These are phyloP conservation scores for Mellivora capensis DNA, from an alignment of 2,113 vertebrate species.

Conservation along the genomic window DNA sequence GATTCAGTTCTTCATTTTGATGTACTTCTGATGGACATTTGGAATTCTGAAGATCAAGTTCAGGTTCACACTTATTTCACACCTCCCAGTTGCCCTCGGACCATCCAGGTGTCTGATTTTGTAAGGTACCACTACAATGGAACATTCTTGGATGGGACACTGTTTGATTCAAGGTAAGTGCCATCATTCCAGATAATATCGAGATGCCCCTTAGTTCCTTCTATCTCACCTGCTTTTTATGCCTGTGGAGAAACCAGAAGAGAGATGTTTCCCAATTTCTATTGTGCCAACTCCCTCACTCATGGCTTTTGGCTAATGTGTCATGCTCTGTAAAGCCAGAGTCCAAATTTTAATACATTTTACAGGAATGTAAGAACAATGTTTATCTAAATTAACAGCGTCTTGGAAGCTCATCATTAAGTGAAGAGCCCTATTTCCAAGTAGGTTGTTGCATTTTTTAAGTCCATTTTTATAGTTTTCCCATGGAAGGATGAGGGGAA, in stretches of 20 bases:
- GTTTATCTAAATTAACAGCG: background rate
- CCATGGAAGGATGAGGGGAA: background rate
- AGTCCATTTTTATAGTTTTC: background rate
- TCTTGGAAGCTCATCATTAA: background rate
- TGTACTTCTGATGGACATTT: slow-evolving; percentile 94
- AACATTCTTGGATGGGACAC: slow-evolving; percentile 94
- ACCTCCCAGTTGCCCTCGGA: slow-evolving; percentile 87
- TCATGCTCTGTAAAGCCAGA: background rate
- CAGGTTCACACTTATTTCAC: slow-evolving; percentile 90
- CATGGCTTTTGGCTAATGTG: background rate
- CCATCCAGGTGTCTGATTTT: slow-evolving; percentile 95
- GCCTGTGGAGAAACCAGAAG: background rate
- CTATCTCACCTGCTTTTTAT: background rate
- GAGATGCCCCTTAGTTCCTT: background rate
- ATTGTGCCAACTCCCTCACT: background rate
- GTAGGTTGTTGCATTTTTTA: background rate
- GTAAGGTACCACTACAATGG: slow-evolving; percentile 98
- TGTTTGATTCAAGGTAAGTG: slow-evolving; percentile 96
- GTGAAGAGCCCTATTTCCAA: background rate
- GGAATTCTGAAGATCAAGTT: slow-evolving; percentile 93
- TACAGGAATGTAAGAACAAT: background rate
- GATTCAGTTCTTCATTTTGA: slow-evolving; percentile 95
- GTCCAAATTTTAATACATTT: background rate
- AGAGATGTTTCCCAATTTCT: background rate
- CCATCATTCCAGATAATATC: rapidly evolving